Base-by-base conservation (phyloP, 1,140 invertebrate genomes). In the Chymomyza costata region DNA sequence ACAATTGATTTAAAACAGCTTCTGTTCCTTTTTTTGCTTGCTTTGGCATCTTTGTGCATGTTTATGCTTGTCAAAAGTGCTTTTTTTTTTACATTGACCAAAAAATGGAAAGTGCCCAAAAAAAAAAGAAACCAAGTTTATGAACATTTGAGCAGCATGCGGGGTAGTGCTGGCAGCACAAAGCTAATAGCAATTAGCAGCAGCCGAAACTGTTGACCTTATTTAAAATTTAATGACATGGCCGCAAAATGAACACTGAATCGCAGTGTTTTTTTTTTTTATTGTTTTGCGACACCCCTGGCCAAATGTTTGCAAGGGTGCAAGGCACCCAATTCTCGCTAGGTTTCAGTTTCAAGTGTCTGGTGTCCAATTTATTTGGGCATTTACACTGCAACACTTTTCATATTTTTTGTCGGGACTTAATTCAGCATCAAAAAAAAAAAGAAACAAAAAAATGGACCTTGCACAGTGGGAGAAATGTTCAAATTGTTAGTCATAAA, bases 151-250 rank as follows among this genome's bases (percentile, higher is more conserved):
- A 34, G 52, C n/a, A n/a, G n/a, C n/a, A n/a, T n/a, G n/a, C 13
- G 37, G 6, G 15, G 19, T 30, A 34, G 31, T 14, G 7, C 7
- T 16, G 16, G 10, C 11, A 17, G n/a, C 15, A 14, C 16, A 25
- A 45, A 48, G 25, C 65, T 74, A 76, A 51, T 50, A 43, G 71
- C 71, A 76, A 76, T 76, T 76, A 76, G 70, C 71, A 65, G 46
- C 46, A 25, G 38, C 44, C 14, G 21, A 25, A 59, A 47, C 25
- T 58, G 53, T 64, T 65, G 69, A 73, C 69, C 69, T 68, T 68
- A 60, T 43, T 68, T 55, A 50, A 76, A 74, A 74, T 73, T 53
- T 59, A 71, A 65, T 70, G 66, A 69, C 46, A 59, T 40, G 32
- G 30, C 15, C 15, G 40, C 28, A 21, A 18, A 28, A 14, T 34